A percentile compares a stretch with the other conserved stretches of the same genome.
These are phyloP conservation scores for Myotis daubentonii DNA, from an alignment of 2,797 vertebrate species.

Conservation along the genomic window DNA sequence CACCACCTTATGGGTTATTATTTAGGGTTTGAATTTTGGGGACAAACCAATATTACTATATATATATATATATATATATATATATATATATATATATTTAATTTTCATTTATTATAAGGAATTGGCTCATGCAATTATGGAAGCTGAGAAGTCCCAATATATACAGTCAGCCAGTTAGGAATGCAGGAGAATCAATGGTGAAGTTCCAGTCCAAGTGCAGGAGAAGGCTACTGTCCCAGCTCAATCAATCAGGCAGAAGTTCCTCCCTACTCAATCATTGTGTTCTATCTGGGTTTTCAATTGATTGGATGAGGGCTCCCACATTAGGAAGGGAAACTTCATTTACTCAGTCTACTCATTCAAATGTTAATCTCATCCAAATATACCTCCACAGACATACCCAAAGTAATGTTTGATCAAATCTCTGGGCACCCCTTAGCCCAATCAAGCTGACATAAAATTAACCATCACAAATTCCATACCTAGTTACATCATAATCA, in stretches of 20 bases:
- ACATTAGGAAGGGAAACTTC: background rate
- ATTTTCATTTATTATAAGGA: background rate
- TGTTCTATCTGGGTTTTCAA: background rate
- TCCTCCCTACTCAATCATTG: background rate
- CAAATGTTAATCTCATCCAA: background rate
- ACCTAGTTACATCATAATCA: background rate
- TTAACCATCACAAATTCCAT: background rate
- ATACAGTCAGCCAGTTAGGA: background rate
- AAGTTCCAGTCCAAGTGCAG: background rate
- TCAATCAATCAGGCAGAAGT: background rate
- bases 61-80: background rate
- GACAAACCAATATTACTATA: background rate
- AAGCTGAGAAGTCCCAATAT: background rate
- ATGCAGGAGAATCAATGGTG: background rate
- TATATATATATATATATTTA: background rate
- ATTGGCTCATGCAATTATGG: background rate
- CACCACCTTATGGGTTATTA: background rate
- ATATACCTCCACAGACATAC: background rate
- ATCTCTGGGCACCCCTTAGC: background rate
- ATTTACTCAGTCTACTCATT: background rate
- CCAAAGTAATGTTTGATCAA: background rate
- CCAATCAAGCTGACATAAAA: background rate
- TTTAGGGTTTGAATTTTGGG: background rate
- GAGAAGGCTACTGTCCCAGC: background rate
- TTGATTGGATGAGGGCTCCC: background rate